These are phyloP conservation scores for Solenopsis fugax DNA, from an alignment of 1,140 invertebrate genomes.

Conservation along the genomic window DNA sequence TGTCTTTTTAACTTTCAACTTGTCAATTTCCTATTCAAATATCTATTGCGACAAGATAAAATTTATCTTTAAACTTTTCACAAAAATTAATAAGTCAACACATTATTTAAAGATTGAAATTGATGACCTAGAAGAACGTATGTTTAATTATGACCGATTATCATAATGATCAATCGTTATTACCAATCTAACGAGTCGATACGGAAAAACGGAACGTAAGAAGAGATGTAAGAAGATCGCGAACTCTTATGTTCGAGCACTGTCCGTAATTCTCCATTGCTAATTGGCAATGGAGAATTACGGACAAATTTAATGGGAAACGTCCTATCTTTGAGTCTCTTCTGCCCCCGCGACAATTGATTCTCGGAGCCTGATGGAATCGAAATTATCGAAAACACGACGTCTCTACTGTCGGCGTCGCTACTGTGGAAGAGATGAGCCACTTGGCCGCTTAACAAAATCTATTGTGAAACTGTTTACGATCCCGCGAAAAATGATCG, in stretches of 20 bases:
- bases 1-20: neutral
- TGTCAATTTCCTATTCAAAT: neutral
- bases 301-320: conserved; percentile 67
- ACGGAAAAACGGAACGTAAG: neutral
- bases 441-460: conserved; percentile 64
- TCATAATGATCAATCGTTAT: neutral
- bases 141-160: neutral
- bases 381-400: conserved; percentile 49
- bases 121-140: neutral
- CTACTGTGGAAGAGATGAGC: conserved; percentile 9
- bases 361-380: too few relatives aligned
- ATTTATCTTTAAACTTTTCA: neutral
- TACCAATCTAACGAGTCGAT: neutral
- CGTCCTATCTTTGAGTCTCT: conserved; percentile 35
- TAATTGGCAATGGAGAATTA: conserved; percentile 66
- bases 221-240: neutral
- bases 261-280: too few relatives aligned
- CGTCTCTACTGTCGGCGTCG: neutral
- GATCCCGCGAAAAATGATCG: conserved; percentile 46
- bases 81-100: neutral
- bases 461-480: conserved; percentile 70
- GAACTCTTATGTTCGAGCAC: conserved; percentile 41
- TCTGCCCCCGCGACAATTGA: conserved; percentile 17
- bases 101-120: neutral
- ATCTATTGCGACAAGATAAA: neutral